Evolutionary conservation across 2,797 vertebrate species (phyloP).

Genomic region (Sciaenops ocellatus): DNA sequence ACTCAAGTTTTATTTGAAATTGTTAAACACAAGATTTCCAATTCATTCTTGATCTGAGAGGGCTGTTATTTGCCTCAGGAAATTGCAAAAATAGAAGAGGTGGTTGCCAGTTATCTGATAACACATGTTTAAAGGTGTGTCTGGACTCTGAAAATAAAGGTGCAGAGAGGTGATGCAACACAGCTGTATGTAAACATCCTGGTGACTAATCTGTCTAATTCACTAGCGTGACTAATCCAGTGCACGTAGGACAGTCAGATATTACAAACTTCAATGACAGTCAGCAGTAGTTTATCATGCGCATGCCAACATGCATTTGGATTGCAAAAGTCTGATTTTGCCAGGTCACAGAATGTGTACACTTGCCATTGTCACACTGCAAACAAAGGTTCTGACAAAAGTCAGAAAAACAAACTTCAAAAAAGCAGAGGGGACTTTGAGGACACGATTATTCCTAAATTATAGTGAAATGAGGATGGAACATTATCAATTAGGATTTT

Average conservation of each 20-base stretch:
- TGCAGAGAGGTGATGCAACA: constrained; percentile 38
- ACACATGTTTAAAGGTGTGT: constrained; percentile 27
- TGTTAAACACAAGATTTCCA: background rate
- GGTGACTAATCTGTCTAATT: background rate
- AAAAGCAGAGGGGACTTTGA: background rate
- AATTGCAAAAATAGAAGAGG: background rate
- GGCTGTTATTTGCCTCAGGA: background rate
- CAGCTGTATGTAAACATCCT: constrained; percentile 6
- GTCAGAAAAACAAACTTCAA: constrained; percentile 45
- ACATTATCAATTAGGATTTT: constrained; percentile 1
- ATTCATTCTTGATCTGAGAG: background rate
- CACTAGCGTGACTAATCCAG: background rate
- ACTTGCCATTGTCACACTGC: background rate
- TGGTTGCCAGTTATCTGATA: background rate
- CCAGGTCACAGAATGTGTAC: constrained; percentile 1
- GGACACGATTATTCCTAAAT: background rate
- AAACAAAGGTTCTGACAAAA: constrained; percentile 2
- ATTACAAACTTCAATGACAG: background rate
- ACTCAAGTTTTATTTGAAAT: background rate
- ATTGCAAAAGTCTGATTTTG: constrained; percentile 47
- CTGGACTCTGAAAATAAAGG: constrained; percentile 5
- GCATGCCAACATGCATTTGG: constrained; percentile 56
- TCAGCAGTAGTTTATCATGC: constrained; percentile 31
- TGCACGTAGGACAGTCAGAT: background rate
- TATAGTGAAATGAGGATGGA: constrained; percentile 23